Evolutionary conservation across 2,888 invertebrate species (phyloP), one percentile per base, ranked within the genome.

Genomic region (Chloroclysta siterata): DNA sequence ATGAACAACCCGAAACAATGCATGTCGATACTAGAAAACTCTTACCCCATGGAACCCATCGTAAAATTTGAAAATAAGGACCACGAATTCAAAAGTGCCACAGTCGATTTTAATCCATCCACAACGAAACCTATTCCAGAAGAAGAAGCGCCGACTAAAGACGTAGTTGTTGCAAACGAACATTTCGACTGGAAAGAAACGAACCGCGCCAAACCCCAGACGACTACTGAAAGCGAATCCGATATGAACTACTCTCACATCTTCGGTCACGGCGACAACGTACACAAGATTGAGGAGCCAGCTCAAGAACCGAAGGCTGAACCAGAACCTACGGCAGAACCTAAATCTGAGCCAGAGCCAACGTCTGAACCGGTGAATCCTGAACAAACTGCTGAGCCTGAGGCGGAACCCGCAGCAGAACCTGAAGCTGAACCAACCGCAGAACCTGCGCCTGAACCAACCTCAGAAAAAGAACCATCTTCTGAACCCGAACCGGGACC

Each of bases 1-100:
- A 82, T 87, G 68, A 72, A 76, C 41, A 84, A 89, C 60, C 81
- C 84, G 77, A 94, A 89, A 74, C 88, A 55, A 79, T 96, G 81
- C 87, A 87, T 79, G 55, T 70, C 77, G 3, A 76, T 88, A 64
- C 81, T 84, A 69, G 86, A 82, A 54, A 82, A 76, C 59, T 53
- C 74, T 44, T 68, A 76, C 55, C 62, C 71, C 33, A 47, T 67
- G 46, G 71, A 69, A 54, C 53, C 71, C 3, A 73, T 22, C 22
- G 22, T 22, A 22, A 22, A 22, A 22, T 22, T 74, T 8, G 33
- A 7, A 11, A 78, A 74, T 6, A 68, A 66, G 10, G 73, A 74
- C 42, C 71, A 73, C 63, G 78, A 68, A 52, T 71, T 69, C 52
- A 80, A 77, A 65, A 73, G 76, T 48, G 63, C 81, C 6, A 77